Base-by-base conservation (phyloP, 2,888 invertebrate species). In the Phytoseiulus persimilis region DNA sequence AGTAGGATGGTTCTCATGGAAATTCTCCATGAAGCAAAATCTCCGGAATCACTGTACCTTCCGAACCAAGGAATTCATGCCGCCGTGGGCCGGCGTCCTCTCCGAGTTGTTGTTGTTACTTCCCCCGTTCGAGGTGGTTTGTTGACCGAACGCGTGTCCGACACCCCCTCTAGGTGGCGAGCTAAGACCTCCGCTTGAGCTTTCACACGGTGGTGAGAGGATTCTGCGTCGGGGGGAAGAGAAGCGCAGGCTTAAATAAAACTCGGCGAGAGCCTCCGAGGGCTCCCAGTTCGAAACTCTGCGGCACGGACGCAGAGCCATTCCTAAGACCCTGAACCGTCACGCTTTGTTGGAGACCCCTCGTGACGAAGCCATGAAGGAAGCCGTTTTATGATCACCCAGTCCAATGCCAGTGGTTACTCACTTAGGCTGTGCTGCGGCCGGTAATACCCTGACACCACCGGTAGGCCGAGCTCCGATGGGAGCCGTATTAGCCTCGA, bases 401-500 rank as follows among this genome's bases (percentile, higher is more conserved):
- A 39, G 9, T 39, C 39, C 3, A 39, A 39, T 39, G 9, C 9
- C 39, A 39, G 39, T 3, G 9, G 65, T 2, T 2, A 65, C 65
- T 65, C 18, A 65, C 65, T 65, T 33, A 87, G 87, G 87, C 87
- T 87, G 87, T 32, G 32, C 87, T 33, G 32, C 23, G 32, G 87
- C 87, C 45, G 87, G 87, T 45, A 87, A 33, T 39, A 87, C 87
- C 45, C 87, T 33, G n/a, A 87, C 87, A 32, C 87, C 87, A n/a
- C 87, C 87, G 39, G 87, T 87, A 28, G 87, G 87, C 87, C 87
- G 32, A 33, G 87, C 87, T 39, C 87, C 87, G n/a, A 87, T 33
- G 11, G 87, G 87, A 87, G 87, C 87, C 32, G 87, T 87, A 33
- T 87, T 87, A 32, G 87, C 87, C 45, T 87, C 87, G 45, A 87